Evolutionary conservation across 2,113 vertebrate species (phyloP), one percentile per base, ranked within the genome.

Genomic region (Tricholaema leucomelas): DNA sequence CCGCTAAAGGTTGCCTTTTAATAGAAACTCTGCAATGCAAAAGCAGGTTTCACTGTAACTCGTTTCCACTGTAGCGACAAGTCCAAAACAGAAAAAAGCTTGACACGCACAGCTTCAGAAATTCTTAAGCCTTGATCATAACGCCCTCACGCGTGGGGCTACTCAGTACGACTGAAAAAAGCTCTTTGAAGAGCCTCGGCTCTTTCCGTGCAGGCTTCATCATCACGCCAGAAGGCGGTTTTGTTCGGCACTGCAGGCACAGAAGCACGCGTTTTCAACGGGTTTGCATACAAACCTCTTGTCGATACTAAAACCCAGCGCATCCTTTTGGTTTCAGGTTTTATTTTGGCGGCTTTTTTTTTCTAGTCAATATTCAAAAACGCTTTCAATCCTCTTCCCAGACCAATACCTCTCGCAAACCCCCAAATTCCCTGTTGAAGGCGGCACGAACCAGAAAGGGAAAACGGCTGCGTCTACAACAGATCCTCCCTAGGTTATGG

Each of bases 261-360:
- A 66, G 5, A 10, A 10, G 19, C 42, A 11, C 5, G 44, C 25
- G 3, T 28, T 66, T 60, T 15, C 76, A n/a, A 16, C 12, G 4
- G 38, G 3, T 9, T 8, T 3, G 8, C 24, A 5, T 3, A 42
- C 17, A 70, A 58, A 48, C n/a, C 80, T 25, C 72, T 28, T 3
- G 3, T 13, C 16, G 8, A 33, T 7, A 35, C 5, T 6, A 15
- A 27, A 9, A 66, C 3, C 19, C 0, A 36, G 11, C 2, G 1
- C 24, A 86, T 54, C 44, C 15, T 25, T 27, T 18, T 7, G 23
- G 48, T 50, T 50, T 24, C 23, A 23, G 48, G 5, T 12, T 50
- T 13, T 24, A 13, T 54, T 54, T 10, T 33, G 28, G 7, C 17
- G 17, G n/a, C n/a, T n/a, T n/a, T 16, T 15, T 36, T 31, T 64